Evolutionary conservation across 2,797 vertebrate genomes (phyloP), one percentile per base, ranked within the genome.

Genomic region (Tapera naevia): DNA sequence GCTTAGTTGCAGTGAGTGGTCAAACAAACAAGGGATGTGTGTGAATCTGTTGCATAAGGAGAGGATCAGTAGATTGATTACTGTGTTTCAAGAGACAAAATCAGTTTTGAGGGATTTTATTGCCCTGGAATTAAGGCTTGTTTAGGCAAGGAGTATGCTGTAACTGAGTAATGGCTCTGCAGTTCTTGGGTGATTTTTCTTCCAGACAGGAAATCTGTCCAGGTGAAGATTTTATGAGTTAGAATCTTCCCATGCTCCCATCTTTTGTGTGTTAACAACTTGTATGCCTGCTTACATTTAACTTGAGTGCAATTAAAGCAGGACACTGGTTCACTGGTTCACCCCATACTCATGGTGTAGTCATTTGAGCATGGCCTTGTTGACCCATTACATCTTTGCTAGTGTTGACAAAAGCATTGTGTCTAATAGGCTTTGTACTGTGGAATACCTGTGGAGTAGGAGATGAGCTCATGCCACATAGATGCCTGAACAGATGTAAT

Each of bases 381-480:
- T 48, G 85, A 66, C 71, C 50, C 46, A 58, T 92, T 37, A 37
- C n/a, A 30, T 74, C 57, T 76, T 81, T 30, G 53, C 33, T 83
- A 35, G 51, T 41, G 57, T 69, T 80, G 41, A 69, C 83, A 65
- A 83, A 73, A 64, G 45, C 50, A 18, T 50, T 0, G 0, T 70
- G 48, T 85, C 66, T 67, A 28, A 43, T 32, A 54, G 70, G 23
- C 54, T 93, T 94, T 96, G 81, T 94, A 88, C 66, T 65, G 73
- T 61, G 72, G 72, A 66, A 57, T 87, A 95, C 96, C 75, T 96
- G 86, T 86, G 66, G 69, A 32, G n/a, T 43, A 91, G 95, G 94
- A 97, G 96, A 84, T 96, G 83, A 93, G 32, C 89, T 97, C 61
- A 85, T 80, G 69, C 32, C 39, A 21, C 46, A 48, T n/a, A 76